Evolutionary conservation across 2,113 vertebrate genomes (phyloP), one percentile per base, ranked within the genome.

Genomic region (Falcunculus frontatus): DNA sequence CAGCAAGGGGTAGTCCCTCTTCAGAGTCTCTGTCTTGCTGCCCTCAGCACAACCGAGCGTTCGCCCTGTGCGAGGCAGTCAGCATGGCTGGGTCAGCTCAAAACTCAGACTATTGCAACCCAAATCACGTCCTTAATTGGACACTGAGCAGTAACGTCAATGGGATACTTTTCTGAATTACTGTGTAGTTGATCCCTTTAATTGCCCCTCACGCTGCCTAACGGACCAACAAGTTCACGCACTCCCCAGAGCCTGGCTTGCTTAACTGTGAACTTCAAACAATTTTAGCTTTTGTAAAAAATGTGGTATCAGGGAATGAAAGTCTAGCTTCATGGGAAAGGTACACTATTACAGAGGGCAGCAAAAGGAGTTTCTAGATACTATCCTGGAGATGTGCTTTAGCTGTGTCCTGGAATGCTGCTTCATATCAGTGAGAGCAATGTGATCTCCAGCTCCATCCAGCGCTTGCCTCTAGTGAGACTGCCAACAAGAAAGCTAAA

Each of bases 211-310:
- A 82, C 18, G 47, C 72, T 60, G 63, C 80, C 93, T 83, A 73
- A 84, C 21, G 75, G 84, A 70, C 89, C 56, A 77, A 67, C 37
- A 79, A 83, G 84, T 86, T 89, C 90, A 83, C 8, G 2, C 33
- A 49, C 82, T 92, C 68, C 73, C 70, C 65, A 72, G 81, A 84
- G 78, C 68, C 67, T 37, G 60, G 81, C 79, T 94, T n/a, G 22
- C 94, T 94, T 83, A 95, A 89, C 89, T 92, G 97, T 81, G 92
- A 98, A 97, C 95, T 73, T 76, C 4, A 60, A 73, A 57, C 23
- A 25, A 90, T 82, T 87, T 44, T 16, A 77, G 69, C 70, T 93
- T 57, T 53, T 47, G 63, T 65, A 78, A 84, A 57, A 92, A 44
- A 67, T 12, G 52, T 6, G 7, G 8, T 46, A 49, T 14, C 16